phyloP scores from a whole-genome alignment of 2,888 invertebrate species.

The Tineola bisselliella region DNA sequence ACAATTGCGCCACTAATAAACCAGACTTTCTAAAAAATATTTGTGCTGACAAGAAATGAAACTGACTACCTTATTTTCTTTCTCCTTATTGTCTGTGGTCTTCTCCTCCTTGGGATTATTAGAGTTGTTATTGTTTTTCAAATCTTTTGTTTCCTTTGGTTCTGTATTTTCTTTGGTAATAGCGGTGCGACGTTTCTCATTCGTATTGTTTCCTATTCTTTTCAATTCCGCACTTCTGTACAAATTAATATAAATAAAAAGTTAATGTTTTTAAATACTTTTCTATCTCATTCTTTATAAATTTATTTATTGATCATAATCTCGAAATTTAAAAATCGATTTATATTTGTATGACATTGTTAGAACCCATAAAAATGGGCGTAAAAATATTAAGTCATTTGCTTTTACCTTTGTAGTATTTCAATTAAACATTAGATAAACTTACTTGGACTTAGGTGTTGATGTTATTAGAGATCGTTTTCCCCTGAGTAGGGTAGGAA shows the following conservation, averaged over 20 bases:
- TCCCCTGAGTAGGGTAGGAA: constrained; percentile 30
- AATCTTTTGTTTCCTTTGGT: constrained; percentile 41
- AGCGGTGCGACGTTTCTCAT: constrained; percentile 16
- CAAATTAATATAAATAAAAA: neutral
- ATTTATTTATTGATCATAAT: too few species aligned
- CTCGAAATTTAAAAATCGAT: too few species aligned
- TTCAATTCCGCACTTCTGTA: neutral
- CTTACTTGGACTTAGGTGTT: constrained; percentile 47
- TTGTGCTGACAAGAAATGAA: too few species aligned
- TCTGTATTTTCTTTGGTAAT: constrained; percentile 51
- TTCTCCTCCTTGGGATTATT: constrained; percentile 34
- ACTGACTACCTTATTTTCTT: constrained; percentile 18
- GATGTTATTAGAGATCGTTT: constrained; percentile 40
- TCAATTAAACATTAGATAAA: too few species aligned
- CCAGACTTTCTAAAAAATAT: too few species aligned
- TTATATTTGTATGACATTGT: too few species aligned
- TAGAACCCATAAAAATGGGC: too few species aligned
- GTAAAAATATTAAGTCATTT: too few species aligned
- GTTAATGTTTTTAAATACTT: too few species aligned
- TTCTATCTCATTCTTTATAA: too few species aligned
- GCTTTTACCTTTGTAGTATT: too few species aligned
- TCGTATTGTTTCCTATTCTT: neutral
- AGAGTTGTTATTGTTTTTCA: constrained; percentile 25
- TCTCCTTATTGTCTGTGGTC: constrained; percentile 18
- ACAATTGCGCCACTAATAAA: too few species aligned